A percentile compares a stretch with the other conserved stretches of the same genome.
Conservation (phyloP, 2,797 vertebrate species). For the Myotis vivesi region DNA sequence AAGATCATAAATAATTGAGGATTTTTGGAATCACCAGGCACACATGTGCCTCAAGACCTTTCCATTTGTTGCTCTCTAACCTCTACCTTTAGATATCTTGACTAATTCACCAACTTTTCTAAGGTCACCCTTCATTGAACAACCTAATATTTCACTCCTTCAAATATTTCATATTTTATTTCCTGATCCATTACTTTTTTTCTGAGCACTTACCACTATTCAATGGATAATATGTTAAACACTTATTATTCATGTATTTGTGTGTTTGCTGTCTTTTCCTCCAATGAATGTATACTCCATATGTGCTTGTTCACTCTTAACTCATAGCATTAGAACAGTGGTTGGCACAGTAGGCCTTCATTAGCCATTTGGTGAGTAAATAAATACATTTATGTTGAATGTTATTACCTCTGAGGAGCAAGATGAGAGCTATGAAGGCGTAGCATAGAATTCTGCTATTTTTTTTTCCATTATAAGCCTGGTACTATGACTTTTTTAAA, state of each 20-base stretch:
- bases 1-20: background rate
- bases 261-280: background rate
- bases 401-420: background rate
- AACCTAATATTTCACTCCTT: background rate
- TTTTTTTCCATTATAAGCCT: background rate
- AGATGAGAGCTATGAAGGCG: background rate
- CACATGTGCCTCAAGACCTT: background rate
- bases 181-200: background rate
- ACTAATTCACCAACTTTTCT: background rate
- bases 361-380: background rate
- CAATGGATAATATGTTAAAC: background rate
- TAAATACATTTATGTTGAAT: background rate
- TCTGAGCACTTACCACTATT: background rate
- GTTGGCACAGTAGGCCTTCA: background rate
- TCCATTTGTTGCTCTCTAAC: background rate
- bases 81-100: background rate
- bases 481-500: background rate
- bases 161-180: background rate
- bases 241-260: background rate
- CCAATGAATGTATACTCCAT: background rate
- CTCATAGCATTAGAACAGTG: background rate
- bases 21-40: background rate
- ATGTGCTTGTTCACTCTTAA: background rate
- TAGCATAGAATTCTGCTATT: background rate
- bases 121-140: background rate